Conservation (phyloP, 37 sponge, comb jelly and placozoan genomes). For the Geodia barretti region DNA sequence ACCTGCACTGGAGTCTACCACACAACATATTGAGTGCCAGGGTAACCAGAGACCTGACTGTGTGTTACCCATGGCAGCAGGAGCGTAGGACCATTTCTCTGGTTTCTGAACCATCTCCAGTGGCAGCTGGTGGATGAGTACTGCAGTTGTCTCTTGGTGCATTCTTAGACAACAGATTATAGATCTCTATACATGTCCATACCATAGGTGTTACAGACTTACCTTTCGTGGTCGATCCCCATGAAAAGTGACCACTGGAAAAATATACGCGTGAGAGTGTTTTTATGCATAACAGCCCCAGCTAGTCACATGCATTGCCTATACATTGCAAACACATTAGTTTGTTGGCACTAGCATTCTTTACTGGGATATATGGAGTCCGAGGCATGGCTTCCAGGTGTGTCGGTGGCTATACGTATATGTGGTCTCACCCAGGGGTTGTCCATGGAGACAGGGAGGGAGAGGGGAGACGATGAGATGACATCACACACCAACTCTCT, state of each 20-base stretch:
- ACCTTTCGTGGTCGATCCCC: constrained; percentile 80
- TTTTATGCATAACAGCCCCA: background rate
- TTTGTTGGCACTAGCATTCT: background rate
- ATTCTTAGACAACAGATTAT: constrained; percentile 20
- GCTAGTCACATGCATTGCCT: background rate
- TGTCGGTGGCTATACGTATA: background rate
- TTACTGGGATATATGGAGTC: background rate
- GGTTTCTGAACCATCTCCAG: constrained; percentile 58
- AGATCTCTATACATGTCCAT: background rate
- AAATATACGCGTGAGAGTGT: background rate
- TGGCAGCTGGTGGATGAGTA: constrained; percentile 74
- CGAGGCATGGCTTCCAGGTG: background rate
- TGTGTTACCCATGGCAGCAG: constrained; percentile 3
- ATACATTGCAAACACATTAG: background rate
- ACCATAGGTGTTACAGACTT: background rate
- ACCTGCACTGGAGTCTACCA: constrained; percentile 21
- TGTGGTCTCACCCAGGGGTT: constrained; percentile 61
- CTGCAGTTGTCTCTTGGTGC: constrained; percentile 73
- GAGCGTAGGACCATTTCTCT: constrained; percentile 73
- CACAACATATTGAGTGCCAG: background rate
- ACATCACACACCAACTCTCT: constrained; percentile 40
- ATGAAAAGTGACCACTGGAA: constrained; percentile 72
- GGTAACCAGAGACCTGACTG: background rate
- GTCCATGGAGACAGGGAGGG: constrained; percentile 66
- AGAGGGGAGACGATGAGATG: constrained; percentile 61